Evolutionary conservation across 2,888 invertebrate species (phyloP).

Genomic region (Ormyrus rosae): DNA sequence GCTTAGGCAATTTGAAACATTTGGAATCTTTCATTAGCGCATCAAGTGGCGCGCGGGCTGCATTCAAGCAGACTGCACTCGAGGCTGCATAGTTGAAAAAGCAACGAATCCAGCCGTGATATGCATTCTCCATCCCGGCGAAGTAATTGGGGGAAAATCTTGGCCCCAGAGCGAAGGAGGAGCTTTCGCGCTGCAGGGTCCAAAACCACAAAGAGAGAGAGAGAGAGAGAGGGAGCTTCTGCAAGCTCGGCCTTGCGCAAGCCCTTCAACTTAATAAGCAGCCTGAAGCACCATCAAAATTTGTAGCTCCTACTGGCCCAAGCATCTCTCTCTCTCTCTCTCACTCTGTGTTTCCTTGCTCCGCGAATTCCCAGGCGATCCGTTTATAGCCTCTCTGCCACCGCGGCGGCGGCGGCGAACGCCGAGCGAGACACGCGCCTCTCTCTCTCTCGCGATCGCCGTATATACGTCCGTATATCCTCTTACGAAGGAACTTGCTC

Average conservation of each 20-base stretch:
- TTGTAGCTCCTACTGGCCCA: conserved; percentile 62
- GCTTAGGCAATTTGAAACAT: neutral
- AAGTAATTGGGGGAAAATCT: conserved; percentile 55
- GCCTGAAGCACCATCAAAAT: conserved; percentile 67
- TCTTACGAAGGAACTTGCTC: conserved; percentile 38
- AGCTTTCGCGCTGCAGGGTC: neutral
- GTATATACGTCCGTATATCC: conserved; percentile 15
- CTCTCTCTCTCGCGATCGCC: neutral
- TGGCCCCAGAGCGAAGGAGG: neutral
- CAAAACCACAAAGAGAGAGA: conserved; percentile 29
- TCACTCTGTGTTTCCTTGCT: conserved; percentile 24
- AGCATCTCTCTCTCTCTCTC: conserved; percentile 7
- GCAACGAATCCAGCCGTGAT: neutral
- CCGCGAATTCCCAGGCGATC: conserved; percentile 63
- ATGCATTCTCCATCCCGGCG: conserved; percentile 10
- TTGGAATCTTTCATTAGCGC: conserved; percentile 9
- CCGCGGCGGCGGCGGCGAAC: no score
- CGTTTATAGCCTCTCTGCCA: conserved; percentile 59
- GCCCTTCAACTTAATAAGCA: conserved; percentile 66
- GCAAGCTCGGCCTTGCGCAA: neutral
- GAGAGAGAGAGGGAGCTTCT: neutral
- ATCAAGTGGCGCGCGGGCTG: neutral
- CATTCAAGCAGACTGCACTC: neutral
- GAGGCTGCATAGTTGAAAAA: neutral
- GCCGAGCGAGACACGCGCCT: conserved; percentile 38